Conservation (phyloP, 1,140 invertebrate genomes). For the Marisa cornuarietis region DNA sequence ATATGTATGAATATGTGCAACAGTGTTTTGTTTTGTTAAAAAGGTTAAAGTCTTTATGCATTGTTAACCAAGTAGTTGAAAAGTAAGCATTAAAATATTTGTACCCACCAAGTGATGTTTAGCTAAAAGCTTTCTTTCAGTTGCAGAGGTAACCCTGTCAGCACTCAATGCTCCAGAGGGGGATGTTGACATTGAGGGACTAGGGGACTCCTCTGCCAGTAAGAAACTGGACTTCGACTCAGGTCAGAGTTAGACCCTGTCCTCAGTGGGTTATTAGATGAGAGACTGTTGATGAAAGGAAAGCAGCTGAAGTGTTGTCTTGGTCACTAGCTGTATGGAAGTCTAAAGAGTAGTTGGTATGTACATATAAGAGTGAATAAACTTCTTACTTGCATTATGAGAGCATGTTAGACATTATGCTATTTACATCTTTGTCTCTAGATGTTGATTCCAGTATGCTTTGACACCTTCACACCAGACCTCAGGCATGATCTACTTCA, state of each 20-base stretch:
- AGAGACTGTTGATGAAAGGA: not conserved
- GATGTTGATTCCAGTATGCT: slow-evolving; percentile 54
- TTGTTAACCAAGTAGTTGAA: too few relatives aligned
- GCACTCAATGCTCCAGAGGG: slow-evolving; percentile 61
- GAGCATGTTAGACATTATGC: not conserved
- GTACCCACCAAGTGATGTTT: too few relatives aligned
- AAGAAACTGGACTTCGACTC: slow-evolving; percentile 63
- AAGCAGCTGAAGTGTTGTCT: not conserved
- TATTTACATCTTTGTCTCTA: slow-evolving; percentile 31
- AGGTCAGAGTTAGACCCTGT: slow-evolving; percentile 33
- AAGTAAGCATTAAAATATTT: too few relatives aligned
- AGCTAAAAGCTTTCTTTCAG: too few relatives aligned
- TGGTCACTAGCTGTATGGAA: not conserved
- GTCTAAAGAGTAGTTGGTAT: too few relatives aligned
- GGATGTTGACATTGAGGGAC: slow-evolving; percentile 61
- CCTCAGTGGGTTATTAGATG: not conserved
- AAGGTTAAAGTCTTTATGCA: too few relatives aligned
- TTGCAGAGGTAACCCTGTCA: slow-evolving; percentile 60
- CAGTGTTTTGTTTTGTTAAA: too few relatives aligned
- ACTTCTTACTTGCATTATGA: too few relatives aligned
- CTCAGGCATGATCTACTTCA: not conserved
- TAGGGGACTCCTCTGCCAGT: slow-evolving; percentile 51
- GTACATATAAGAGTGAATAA: too few relatives aligned
- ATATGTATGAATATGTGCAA: too few relatives aligned
- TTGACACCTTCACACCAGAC: slow-evolving; percentile 20